Base-by-base conservation (phyloP, 2,888 invertebrate species). In the Drosophila phalerata region DNA sequence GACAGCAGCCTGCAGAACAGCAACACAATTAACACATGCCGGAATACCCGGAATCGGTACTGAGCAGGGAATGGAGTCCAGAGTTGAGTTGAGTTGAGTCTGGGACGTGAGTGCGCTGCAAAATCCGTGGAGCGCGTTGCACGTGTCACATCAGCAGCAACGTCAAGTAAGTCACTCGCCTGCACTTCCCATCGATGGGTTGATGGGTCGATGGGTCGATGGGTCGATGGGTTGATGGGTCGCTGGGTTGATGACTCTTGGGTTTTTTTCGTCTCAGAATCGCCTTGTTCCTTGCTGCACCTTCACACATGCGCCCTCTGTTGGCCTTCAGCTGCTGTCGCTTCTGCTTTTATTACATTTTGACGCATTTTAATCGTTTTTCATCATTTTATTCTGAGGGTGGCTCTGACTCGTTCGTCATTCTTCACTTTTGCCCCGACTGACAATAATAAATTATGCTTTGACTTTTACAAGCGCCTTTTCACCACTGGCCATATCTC, bases 381-480 rank as follows among this genome's bases (percentile, higher is more conserved):
- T 61, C 74, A 74, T 83, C 68, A 77, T 70, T 74, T 73, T 45
- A 51, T 62, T 60, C 22, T n/a, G 40, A 22, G 62, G 71, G 76
- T 68, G 60, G 43, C 48, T 63, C 37, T 22, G 48, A 45, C 60
- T 52, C 55, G 81, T 67, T 43, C 58, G 62, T 79, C 71, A 68
- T 64, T 65, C 61, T 58, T 51, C 71, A 22, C 51, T 55, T 55
- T 51, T 22, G 62, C 45, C 45, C 38, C 55, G 56, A 56, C 84
- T 81, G 82, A 78, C 85, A 81, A 84, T 86, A 84, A 83, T 83
- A 86, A 86, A 86, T 83, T 86, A 84, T 78, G 62, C 63, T 82
- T 76, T 69, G 82, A 83, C 80, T 79, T 85, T 83, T 77, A 83
- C 86, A 70, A 71, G 77, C 77, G 28, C 37, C 63, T 34, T 17